Evolutionary conservation across 2,113 vertebrate genomes (phyloP).

Genomic region (Microcebus jonahi): DNA sequence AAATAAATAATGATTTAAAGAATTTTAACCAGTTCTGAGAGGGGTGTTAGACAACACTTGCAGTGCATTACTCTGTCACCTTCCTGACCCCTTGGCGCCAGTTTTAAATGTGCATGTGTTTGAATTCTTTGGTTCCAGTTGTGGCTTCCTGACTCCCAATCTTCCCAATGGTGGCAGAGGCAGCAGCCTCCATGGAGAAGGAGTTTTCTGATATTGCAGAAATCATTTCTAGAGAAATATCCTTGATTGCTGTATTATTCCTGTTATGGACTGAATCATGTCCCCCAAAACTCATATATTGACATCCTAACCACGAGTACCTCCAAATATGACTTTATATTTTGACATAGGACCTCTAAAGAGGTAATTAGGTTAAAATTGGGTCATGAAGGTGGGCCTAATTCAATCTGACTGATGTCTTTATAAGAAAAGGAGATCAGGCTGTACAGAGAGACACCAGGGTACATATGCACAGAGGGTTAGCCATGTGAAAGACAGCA

Average conservation of each 20-base stretch:
- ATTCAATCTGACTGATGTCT: neutral
- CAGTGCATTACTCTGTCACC: neutral
- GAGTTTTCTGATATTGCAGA: neutral
- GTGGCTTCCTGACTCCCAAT: neutral
- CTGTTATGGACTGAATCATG: neutral
- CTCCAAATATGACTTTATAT: neutral
- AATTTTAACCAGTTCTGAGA: conserved; percentile 50
- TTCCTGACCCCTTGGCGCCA: neutral
- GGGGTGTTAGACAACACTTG: fast-evolving
- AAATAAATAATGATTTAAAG: neutral
- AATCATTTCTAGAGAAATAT: neutral
- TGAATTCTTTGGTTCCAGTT: neutral
- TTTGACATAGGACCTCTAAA: neutral
- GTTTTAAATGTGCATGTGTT: neutral
- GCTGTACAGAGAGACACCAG: neutral
- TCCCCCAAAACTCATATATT: neutral
- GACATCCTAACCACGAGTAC: neutral
- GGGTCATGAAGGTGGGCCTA: neutral
- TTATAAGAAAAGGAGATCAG: neutral
- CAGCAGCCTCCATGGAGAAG: neutral
- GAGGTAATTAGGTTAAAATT: neutral
- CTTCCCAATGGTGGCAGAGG: neutral
- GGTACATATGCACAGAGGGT: neutral
- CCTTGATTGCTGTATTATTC: neutral
- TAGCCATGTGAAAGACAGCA: neutral